Conservation (phyloP, 92 coral and sea anemone species). For the Parazoanthus atlanticus region DNA sequence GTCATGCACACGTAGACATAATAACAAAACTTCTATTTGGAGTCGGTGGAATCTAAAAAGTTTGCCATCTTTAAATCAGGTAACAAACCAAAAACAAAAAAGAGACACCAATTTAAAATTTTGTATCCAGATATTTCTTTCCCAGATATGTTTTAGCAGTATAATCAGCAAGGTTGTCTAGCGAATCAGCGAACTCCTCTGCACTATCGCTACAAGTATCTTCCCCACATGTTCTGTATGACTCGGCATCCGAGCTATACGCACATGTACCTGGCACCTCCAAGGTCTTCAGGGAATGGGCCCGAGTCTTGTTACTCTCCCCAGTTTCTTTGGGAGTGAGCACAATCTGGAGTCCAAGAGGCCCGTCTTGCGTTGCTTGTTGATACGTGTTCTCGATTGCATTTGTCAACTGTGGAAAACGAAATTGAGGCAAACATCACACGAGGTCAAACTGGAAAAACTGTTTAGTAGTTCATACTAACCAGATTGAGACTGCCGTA, state of each 20-base stretch:
- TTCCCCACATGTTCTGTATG: conserved; percentile 41
- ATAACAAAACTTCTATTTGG: no score
- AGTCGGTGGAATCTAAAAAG: no score
- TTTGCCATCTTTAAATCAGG: not conserved
- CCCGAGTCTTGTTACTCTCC: not conserved
- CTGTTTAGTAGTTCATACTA: not conserved
- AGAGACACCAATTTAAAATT: not conserved
- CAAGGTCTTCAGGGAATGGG: conserved; percentile 19
- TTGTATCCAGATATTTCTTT: conserved; percentile 17
- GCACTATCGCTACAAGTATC: conserved; percentile 45
- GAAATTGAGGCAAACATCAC: not conserved
- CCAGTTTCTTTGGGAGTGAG: conserved; percentile 18
- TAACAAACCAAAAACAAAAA: not conserved
- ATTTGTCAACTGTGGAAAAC: conserved; percentile 17
- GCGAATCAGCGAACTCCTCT: conserved; percentile 35
- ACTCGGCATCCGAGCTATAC: conserved; percentile 41
- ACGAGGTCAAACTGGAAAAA: not conserved
- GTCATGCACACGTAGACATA: no score
- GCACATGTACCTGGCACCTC: conserved; percentile 44
- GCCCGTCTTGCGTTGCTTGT: conserved; percentile 13
- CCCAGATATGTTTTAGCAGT: conserved; percentile 34
- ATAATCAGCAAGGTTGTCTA: conserved; percentile 27
- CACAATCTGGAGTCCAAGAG: conserved; percentile 26
- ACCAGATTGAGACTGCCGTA: not conserved
- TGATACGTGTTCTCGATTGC: conserved; percentile 17